Evolutionary conservation across 2,888 invertebrate species (phyloP), one percentile per base, ranked within the genome.

Genomic region (Polymixis lichenea): DNA sequence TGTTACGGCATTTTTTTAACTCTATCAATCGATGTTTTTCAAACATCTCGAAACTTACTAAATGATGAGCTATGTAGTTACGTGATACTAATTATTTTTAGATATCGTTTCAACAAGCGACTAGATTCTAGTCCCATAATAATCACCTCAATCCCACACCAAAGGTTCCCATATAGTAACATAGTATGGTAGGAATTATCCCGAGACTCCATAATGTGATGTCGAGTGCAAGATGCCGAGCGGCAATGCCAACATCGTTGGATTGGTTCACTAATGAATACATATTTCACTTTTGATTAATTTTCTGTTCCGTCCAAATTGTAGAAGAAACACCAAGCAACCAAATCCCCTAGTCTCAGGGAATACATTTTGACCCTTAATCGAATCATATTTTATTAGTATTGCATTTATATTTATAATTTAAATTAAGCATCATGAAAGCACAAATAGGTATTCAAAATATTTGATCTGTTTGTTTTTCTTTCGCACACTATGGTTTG

Each of bases 1-100:
- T 78, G 28, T 49, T 19, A 43, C 9, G 9, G 38, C 32, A 25
- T 72, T 43, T 53, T 68, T 71, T 51, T n/a, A 13, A 71, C 17
- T 22, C 6, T 43, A 3, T 9, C 4, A 61, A 53, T 58, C 61
- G 72, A 72, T 61, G 46, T 2, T 8, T 0, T 19, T 3, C 4
- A 1, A 32, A 32, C 1, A 32, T 32, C 32, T 32, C 0, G 13
- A 46, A 32, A 56, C 19, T 17, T 56, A 49, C n/a, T 46, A 65
- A 67, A 28, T 62, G n/a, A 32, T 66, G 17, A n/a, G 38, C 38
- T 38, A 32, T 32, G 7, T 19, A 22, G 28, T 1, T 22, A 22
- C 19, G 3, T 3, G 3, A 19, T 25, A 25, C 7, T 28, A 5
- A 2, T 28, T 38, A 38, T 43, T 56, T 38, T 56, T 15, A 58